Percentiles rank a stretch among this genome's conserved stretches.
These are phyloP conservation scores for Actenoides hombroni DNA, from an alignment of 2,113 vertebrate genomes.

Conservation along the genomic window DNA sequence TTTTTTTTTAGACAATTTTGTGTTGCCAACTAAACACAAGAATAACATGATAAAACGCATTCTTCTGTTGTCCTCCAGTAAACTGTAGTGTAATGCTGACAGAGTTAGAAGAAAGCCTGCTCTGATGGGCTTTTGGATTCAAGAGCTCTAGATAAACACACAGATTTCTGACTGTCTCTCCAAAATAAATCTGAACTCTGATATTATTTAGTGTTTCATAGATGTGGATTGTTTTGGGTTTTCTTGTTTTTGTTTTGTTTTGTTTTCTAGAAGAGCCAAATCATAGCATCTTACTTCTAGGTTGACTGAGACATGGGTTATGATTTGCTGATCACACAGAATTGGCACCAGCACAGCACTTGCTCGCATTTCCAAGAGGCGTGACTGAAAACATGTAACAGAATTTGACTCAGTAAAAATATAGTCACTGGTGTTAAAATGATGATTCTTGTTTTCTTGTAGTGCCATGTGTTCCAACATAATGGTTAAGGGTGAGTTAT, in stretches of 20 bases:
- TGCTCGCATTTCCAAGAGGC: not conserved
- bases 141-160: not conserved
- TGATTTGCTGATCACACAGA: not conserved
- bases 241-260: not conserved
- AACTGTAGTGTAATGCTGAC: not conserved
- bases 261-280: not conserved
- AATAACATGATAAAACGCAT: not conserved
- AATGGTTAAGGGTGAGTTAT: not conserved
- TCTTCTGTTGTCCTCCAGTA: not conserved
- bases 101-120: not conserved
- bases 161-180: not conserved
- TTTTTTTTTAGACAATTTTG: not conserved
- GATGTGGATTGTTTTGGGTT: not conserved
- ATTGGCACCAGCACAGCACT: not conserved
- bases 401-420: not conserved
- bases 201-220: not conserved
- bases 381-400: not conserved
- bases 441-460: not conserved
- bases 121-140: not conserved
- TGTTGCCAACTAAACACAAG: not conserved
- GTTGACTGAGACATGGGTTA: not conserved
- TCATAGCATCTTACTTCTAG: not conserved
- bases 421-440: not conserved
- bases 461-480: not conserved
- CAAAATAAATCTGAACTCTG: not conserved